Evolutionary conservation across 2,888 invertebrate genomes (phyloP).

Genomic region (Ceramica pisi): DNA sequence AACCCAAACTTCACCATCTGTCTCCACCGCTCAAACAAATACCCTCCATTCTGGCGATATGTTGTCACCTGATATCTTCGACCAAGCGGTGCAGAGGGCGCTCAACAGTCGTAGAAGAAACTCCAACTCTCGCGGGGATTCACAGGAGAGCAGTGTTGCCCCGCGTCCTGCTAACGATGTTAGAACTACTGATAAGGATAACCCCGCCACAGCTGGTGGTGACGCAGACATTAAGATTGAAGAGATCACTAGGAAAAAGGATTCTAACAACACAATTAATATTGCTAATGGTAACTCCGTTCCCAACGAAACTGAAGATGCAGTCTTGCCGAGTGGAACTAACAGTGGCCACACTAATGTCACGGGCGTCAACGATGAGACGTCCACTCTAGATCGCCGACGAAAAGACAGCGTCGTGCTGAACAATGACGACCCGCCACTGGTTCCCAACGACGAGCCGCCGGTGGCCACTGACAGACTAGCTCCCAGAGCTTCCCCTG

Average conservation of each 20-base stretch:
- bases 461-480: constrained; percentile 61
- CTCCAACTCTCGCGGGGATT: constrained; percentile 69
- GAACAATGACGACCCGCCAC: constrained; percentile 72
- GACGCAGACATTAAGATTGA: constrained; percentile 80
- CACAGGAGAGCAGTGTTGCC: constrained; percentile 68
- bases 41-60: constrained; percentile 87
- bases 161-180: constrained; percentile 60
- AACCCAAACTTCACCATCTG: constrained; percentile 86
- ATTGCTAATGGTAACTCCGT: constrained; percentile 70
- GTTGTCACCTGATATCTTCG: constrained; percentile 71
- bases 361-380: constrained; percentile 69
- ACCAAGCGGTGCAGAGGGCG: constrained; percentile 74
- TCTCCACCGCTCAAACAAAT: constrained; percentile 86
- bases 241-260: constrained; percentile 79
- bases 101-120: constrained; percentile 59
- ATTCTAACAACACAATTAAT: constrained; percentile 69
- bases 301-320: constrained; percentile 62
- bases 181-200: constrained; percentile 72
- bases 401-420: constrained; percentile 71
- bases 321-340: constrained; percentile 67
- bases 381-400: constrained; percentile 84
- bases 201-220: constrained; percentile 63
- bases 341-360: constrained; percentile 62
- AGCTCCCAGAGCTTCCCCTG: constrained; percentile 80
- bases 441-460: constrained; percentile 55